Evolutionary conservation across 2,888 invertebrate species (phyloP).

Genomic region (Mycalesis mineus): DNA sequence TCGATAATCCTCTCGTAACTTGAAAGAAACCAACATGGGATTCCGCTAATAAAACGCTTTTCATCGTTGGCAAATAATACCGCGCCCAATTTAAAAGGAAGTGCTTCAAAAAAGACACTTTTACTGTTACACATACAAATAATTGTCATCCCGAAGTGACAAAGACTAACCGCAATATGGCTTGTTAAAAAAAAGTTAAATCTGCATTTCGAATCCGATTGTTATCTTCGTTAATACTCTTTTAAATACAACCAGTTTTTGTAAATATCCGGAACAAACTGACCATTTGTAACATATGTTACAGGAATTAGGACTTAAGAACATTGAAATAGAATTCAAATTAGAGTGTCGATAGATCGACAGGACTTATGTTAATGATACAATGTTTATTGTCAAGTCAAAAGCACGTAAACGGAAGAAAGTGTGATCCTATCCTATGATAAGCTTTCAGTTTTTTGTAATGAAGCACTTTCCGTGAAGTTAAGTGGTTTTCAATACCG

Average conservation of each 20-base stretch:
- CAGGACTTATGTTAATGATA: constrained; percentile 40
- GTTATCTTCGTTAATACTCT: constrained; percentile 56
- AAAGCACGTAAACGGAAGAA: constrained; percentile 47
- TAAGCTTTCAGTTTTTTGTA: constrained; percentile 32
- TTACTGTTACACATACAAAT: constrained; percentile 2
- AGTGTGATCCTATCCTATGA: constrained; percentile 37
- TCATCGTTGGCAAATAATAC: constrained; percentile 2
- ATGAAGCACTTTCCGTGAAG: constrained; percentile 30
- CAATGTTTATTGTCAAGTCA: constrained; percentile 49
- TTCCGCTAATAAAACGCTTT: constrained; percentile 9
- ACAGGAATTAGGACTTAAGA: constrained; percentile 15
- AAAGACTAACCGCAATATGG: constrained; percentile 33
- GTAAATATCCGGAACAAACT: constrained; percentile 44
- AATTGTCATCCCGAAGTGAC: constrained; percentile 21
- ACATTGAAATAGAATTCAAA: constrained; percentile 11
- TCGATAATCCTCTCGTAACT: constrained; percentile 46
- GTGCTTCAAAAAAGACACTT: background rate
- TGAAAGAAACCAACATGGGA: constrained; percentile 9
- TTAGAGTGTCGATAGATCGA: constrained; percentile 20
- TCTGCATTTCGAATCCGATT: constrained; percentile 67
- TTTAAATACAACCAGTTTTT: constrained; percentile 49
- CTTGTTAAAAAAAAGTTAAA: constrained; percentile 43
- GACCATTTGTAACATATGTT: constrained; percentile 14
- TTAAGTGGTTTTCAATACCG: constrained; percentile 29
- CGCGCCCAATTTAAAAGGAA: background rate